phyloP scores from a whole-genome alignment of 1,140 invertebrate species.

The Varroa destructor region DNA sequence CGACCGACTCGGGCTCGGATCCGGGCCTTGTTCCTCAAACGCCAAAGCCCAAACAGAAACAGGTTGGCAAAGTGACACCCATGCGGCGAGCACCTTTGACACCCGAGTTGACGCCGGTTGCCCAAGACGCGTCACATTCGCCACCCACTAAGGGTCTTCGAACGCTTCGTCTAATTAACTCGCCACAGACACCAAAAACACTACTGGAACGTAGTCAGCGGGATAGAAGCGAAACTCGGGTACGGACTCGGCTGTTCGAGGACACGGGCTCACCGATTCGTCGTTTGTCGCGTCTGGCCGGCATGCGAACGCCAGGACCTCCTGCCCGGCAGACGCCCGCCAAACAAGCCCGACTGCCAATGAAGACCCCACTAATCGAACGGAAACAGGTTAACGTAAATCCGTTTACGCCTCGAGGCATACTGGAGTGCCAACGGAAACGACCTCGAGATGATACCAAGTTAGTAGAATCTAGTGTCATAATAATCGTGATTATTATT shows the following conservation, averaged over 20 bases:
- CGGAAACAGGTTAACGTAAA: constrained; percentile 27
- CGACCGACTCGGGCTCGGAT: constrained; percentile 20
- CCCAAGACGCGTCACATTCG: not conserved
- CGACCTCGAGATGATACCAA: not conserved
- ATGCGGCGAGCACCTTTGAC: constrained; percentile 8
- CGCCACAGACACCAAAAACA: constrained; percentile 21
- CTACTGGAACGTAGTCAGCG: constrained; percentile 18
- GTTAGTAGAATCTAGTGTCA: too few relatives aligned
- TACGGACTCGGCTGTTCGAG: not conserved
- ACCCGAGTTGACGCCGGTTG: not conserved
- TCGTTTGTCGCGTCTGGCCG: not conserved
- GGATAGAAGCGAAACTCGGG: not conserved
- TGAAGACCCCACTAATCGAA: constrained; percentile 2
- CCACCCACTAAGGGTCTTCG: constrained; percentile 9
- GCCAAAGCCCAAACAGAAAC: constrained; percentile 5
- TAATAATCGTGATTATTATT: too few relatives aligned
- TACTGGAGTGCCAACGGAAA: constrained; percentile 5
- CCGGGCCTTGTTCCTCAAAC: constrained; percentile 16
- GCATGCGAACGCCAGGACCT: constrained; percentile 10
- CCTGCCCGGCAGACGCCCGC: not conserved
- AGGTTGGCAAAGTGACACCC: constrained; percentile 12
- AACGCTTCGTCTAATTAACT: constrained; percentile 3
- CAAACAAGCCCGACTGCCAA: not conserved
- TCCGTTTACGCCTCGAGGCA: constrained; percentile 7
- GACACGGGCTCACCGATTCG: constrained; percentile 15